These are phyloP conservation scores for Polydrusus cervinus DNA, from an alignment of 2,888 invertebrate species.

Conservation along the genomic window DNA sequence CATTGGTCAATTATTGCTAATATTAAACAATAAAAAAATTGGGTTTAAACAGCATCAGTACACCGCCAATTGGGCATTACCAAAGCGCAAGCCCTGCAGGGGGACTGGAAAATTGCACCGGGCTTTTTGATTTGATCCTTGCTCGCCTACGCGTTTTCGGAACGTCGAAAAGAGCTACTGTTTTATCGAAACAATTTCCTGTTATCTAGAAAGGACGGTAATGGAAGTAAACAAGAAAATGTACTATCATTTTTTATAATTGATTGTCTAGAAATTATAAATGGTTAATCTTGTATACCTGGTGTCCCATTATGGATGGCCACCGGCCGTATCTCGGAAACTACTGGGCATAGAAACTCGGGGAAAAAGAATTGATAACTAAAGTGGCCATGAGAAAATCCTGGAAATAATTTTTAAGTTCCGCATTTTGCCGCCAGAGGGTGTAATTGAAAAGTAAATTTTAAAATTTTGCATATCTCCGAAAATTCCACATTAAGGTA, in stretches of 20 bases:
- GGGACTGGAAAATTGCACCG: conserved; percentile 32
- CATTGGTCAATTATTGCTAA: conserved; percentile 44
- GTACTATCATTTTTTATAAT: neutral
- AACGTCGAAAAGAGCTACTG: neutral
- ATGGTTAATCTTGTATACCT: no score
- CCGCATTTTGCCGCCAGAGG: no score
- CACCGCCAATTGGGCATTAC: conserved; percentile 45
- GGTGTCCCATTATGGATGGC: no score
- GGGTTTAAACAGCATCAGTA: conserved; percentile 36
- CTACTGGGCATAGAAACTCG: no score
- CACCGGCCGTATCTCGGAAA: no score
- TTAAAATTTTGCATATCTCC: no score
- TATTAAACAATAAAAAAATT: conserved; percentile 54
- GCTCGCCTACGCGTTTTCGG: conserved; percentile 9
- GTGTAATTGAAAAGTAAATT: no score
- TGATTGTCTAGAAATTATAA: neutral
- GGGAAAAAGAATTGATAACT: no score
- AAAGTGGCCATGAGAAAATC: no score
- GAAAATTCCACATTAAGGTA: no score
- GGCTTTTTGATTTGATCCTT: conserved; percentile 20
- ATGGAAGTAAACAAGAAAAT: conserved; percentile 7
- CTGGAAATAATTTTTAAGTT: no score
- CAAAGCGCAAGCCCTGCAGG: conserved; percentile 40
- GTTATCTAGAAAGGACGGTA: conserved; percentile 11
- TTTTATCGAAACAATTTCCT: conserved; percentile 2